These are phyloP conservation scores for Cotesia vestalis DNA, from an alignment of 1,140 invertebrate species.

Conservation along the genomic window DNA sequence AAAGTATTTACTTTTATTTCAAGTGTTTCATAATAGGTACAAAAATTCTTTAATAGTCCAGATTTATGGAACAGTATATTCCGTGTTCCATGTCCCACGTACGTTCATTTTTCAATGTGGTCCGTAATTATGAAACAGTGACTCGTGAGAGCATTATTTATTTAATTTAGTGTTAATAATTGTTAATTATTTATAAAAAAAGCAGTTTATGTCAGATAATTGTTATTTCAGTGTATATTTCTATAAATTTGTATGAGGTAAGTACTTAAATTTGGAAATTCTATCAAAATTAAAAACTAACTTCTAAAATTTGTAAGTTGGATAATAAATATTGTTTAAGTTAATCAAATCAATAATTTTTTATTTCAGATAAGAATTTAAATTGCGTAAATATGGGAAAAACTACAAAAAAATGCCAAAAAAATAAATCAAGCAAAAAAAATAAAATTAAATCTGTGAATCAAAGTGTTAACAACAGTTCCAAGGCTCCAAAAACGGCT, in stretches of 20 bases:
- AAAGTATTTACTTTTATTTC: not conserved
- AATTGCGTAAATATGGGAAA: not conserved
- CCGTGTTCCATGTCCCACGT: slow-evolving; percentile 10
- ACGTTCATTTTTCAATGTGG: not conserved
- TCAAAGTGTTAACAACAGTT: not conserved
- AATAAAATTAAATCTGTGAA: slow-evolving; percentile 12
- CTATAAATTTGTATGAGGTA: slow-evolving; percentile 8
- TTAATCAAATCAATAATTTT: slow-evolving; percentile 8
- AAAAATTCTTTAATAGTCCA: not conserved
- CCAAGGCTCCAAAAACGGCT: not conserved
- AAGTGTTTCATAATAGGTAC: slow-evolving; percentile 8
- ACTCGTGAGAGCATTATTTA: slow-evolving; percentile 8
- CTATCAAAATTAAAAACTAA: slow-evolving; percentile 10
- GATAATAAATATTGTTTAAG: slow-evolving; percentile 1
- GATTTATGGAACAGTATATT: slow-evolving; percentile 12
- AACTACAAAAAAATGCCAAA: not conserved
- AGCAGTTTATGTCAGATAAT: slow-evolving; percentile 7
- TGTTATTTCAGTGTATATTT: slow-evolving; percentile 2
- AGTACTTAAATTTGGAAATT: slow-evolving; percentile 5
- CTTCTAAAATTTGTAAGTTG: not conserved
- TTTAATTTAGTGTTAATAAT: slow-evolving; percentile 1
- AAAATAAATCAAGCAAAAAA: slow-evolving; percentile 4
- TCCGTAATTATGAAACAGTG: slow-evolving; percentile 7
- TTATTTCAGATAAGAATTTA: not conserved
- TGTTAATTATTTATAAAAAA: slow-evolving; percentile 6